These are phyloP conservation scores for Danaus plexippus DNA, from an alignment of 1,140 invertebrate genomes.

Conservation along the genomic window DNA sequence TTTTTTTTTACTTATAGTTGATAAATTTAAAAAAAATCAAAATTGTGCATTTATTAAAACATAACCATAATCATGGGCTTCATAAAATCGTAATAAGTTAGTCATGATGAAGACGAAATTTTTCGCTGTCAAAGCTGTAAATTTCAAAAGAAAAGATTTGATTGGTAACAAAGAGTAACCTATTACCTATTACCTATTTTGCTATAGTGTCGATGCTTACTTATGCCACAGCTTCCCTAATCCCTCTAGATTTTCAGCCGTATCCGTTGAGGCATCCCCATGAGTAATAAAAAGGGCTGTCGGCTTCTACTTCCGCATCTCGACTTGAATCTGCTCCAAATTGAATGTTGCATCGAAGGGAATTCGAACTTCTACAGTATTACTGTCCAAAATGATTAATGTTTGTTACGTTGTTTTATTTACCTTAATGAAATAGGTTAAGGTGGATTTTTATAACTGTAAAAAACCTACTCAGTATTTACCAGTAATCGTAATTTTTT, in stretches of 20 bases:
- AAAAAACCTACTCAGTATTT: too few species aligned
- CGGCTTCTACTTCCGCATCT: slow-evolving; percentile 76
- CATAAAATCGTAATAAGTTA: too few species aligned
- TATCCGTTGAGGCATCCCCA: slow-evolving; percentile 89
- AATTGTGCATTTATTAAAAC: too few species aligned
- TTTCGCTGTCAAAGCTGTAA: too few species aligned
- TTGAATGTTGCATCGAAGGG: slow-evolving; percentile 65
- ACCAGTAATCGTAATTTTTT: neutral
- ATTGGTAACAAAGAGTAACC: too few species aligned
- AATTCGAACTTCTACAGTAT: slow-evolving; percentile 27
- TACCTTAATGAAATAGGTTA: neutral
- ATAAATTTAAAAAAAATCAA: too few species aligned
- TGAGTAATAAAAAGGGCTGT: slow-evolving; percentile 84
- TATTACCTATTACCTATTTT: neutral
- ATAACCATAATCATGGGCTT: too few species aligned
- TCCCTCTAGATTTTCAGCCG: slow-evolving; percentile 83
- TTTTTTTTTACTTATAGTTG: too few species aligned
- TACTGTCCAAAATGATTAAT: slow-evolving; percentile 35
- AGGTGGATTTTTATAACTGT: neutral
- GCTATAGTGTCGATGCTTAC: slow-evolving; percentile 48
- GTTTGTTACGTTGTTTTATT: neutral
- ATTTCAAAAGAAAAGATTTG: too few species aligned
- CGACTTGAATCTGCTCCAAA: slow-evolving; percentile 73
- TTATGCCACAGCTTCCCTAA: slow-evolving; percentile 83
- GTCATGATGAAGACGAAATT: too few species aligned